These are phyloP conservation scores for Ectemnius cavifrons DNA, from an alignment of 2,888 invertebrate species.

Conservation along the genomic window DNA sequence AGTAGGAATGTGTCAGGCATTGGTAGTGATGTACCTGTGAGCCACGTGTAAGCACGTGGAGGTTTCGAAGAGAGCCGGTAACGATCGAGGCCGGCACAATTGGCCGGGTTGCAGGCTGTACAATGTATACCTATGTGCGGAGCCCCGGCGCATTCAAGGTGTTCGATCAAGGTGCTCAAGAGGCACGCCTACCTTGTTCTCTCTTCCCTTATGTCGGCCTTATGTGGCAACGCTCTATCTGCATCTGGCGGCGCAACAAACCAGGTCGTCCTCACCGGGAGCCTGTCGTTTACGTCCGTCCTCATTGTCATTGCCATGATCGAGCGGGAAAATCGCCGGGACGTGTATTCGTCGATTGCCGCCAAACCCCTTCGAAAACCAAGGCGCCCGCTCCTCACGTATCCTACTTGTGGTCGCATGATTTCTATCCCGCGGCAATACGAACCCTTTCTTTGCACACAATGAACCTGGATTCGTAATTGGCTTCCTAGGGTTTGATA, in stretches of 20 bases:
- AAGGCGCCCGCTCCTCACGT: slow-evolving; percentile 32
- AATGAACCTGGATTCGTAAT: slow-evolving; percentile 55
- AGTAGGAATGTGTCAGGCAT: not conserved
- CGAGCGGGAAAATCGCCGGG: slow-evolving; percentile 29
- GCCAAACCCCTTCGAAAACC: slow-evolving; percentile 33
- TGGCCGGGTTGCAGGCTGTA: slow-evolving; percentile 1
- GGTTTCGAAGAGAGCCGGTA: not conserved
- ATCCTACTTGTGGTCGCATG: slow-evolving; percentile 34
- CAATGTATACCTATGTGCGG: too few species aligned
- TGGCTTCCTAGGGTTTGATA: slow-evolving; percentile 41
- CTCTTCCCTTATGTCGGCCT: slow-evolving; percentile 17
- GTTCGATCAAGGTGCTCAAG: slow-evolving; percentile 18
- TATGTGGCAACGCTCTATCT: slow-evolving; percentile 37
- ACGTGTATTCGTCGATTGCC: too few species aligned
- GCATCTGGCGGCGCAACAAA: slow-evolving; percentile 50
- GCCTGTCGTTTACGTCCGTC: slow-evolving; percentile 59
- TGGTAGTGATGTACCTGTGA: not conserved
- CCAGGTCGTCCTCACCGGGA: slow-evolving; percentile 55
- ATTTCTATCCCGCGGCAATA: slow-evolving; percentile 42
- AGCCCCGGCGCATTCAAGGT: slow-evolving; percentile 15
- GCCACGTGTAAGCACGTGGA: not conserved
- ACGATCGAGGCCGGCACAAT: slow-evolving; percentile 5
- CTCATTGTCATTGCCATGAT: slow-evolving; percentile 43
- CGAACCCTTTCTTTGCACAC: slow-evolving; percentile 41
- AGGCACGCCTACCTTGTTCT: slow-evolving; percentile 46